These are phyloP conservation scores for Lycaena phlaeas DNA, from an alignment of 2,888 invertebrate genomes.

Conservation along the genomic window DNA sequence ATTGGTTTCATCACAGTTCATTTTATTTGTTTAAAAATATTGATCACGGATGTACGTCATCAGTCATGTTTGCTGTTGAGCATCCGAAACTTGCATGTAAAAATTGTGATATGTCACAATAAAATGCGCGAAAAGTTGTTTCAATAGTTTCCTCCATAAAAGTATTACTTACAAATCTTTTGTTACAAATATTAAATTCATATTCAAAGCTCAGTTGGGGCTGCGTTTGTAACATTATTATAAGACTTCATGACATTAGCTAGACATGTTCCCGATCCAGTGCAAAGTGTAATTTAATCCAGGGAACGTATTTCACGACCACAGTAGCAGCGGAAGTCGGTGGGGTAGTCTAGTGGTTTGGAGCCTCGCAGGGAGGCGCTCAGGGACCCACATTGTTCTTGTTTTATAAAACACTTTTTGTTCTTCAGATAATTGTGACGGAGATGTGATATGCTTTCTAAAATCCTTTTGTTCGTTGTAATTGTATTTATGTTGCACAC, in stretches of 20 bases:
- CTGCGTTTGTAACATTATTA: constrained; percentile 19
- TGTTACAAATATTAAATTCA: too few species aligned
- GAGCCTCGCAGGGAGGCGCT: constrained; percentile 34
- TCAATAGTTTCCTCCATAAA: too few species aligned
- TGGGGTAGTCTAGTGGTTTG: constrained; percentile 32
- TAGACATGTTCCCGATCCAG: constrained; percentile 21
- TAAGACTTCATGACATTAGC: constrained; percentile 22
- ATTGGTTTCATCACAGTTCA: too few species aligned
- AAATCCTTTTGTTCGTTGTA: constrained; percentile 6
- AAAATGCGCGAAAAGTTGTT: too few species aligned
- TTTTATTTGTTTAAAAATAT: too few species aligned
- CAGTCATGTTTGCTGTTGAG: too few species aligned
- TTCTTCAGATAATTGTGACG: constrained; percentile 14
- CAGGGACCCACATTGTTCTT: constrained; percentile 31
- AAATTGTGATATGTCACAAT: too few species aligned
- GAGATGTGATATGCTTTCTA: constrained; percentile 11
- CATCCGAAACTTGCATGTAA: too few species aligned
- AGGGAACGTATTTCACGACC: constrained; percentile 45
- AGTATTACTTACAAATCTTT: too few species aligned
- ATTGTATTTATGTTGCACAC: constrained; percentile 8
- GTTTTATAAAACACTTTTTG: constrained; percentile 18
- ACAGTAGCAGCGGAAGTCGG: constrained; percentile 41
- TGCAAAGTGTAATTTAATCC: constrained; percentile 45
- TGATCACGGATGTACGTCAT: too few species aligned
- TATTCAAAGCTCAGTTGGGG: too few species aligned